Percentiles rank a stretch among this genome's conserved stretches.
Evolutionary conservation across 2,113 vertebrate species (phyloP).

Genomic region (Cyanoderma ruficeps): DNA sequence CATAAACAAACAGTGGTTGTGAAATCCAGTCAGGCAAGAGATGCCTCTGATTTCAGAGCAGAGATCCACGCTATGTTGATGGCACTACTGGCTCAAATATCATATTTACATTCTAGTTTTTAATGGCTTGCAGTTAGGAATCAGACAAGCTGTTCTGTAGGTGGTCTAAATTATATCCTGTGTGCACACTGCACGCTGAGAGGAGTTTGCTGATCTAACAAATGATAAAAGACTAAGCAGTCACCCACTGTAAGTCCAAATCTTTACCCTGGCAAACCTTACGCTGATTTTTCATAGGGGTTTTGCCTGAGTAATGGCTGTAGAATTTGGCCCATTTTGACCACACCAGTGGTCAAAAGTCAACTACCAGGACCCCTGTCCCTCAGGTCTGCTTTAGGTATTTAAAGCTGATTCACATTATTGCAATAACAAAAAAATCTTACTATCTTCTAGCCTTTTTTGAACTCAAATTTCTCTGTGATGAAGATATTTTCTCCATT

Average conservation of each 20-base stretch:
- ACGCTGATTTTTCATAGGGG: not conserved
- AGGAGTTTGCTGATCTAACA: slow-evolving; percentile 58
- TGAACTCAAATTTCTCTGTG: not conserved
- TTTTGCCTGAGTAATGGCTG: slow-evolving; percentile 19
- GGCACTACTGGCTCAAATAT: slow-evolving; percentile 31
- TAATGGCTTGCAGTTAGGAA: slow-evolving; percentile 47
- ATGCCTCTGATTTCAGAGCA: slow-evolving; percentile 14
- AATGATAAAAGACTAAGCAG: slow-evolving; percentile 47
- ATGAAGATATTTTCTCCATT: not conserved
- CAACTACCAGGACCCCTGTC: not conserved
- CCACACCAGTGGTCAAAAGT: not conserved
- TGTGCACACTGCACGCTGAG: not conserved
- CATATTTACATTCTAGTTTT: slow-evolving; percentile 58
- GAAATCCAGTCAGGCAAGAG: slow-evolving; percentile 49
- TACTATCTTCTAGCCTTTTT: not conserved
- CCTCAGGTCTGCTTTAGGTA: not conserved
- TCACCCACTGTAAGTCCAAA: slow-evolving; percentile 30
- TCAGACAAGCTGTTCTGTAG: slow-evolving; percentile 52
- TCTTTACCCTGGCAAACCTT: slow-evolving; percentile 56
- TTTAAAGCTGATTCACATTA: not conserved
- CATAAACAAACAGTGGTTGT: not conserved
- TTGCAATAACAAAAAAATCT: not conserved
- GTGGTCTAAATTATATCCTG: slow-evolving; percentile 59
- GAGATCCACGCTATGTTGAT: not conserved
- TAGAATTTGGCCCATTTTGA: slow-evolving; percentile 40